phyloP scores from a whole-genome alignment of 2,888 invertebrate genomes.

The Amphipoea oculea region DNA sequence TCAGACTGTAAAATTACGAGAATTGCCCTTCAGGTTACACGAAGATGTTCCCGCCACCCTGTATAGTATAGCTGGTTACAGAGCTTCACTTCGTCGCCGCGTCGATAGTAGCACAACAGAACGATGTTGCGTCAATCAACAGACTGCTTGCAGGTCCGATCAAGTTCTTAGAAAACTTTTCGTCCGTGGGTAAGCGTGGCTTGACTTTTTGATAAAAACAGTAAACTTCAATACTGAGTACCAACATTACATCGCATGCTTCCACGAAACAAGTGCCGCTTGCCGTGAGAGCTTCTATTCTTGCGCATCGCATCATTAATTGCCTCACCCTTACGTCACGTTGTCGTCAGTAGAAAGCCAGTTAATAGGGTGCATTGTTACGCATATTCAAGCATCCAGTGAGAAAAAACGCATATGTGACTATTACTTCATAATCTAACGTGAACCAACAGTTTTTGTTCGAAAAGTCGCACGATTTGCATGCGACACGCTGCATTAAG shows the following conservation, averaged over 20 bases:
- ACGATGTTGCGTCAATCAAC: not conserved
- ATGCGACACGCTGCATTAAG: slow-evolving; percentile 54
- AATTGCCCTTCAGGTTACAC: no score
- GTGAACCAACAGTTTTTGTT: slow-evolving; percentile 57
- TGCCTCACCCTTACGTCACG: slow-evolving; percentile 58
- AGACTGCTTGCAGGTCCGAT: not conserved
- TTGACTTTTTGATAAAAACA: not conserved
- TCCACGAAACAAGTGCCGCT: slow-evolving; percentile 1
- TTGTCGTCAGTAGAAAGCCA: slow-evolving; percentile 57
- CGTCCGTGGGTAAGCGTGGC: not conserved
- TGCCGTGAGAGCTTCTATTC: slow-evolving; percentile 47
- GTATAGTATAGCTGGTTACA: not conserved
- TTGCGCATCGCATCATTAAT: slow-evolving; percentile 44
- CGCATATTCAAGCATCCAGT: slow-evolving; percentile 57
- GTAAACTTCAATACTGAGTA: not conserved
- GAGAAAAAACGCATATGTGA: slow-evolving; percentile 60
- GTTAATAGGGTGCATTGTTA: slow-evolving; percentile 58
- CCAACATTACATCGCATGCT: slow-evolving; percentile 21
- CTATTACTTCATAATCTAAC: slow-evolving; percentile 58
- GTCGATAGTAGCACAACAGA: not conserved
- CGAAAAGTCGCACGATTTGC: slow-evolving; percentile 64
- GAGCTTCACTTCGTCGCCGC: not conserved
- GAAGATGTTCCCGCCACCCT: no score
- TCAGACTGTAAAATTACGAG: no score
- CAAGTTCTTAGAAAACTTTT: not conserved